Base-by-base conservation (phyloP, 1,140 invertebrate species). In the Ostrea edulis region DNA sequence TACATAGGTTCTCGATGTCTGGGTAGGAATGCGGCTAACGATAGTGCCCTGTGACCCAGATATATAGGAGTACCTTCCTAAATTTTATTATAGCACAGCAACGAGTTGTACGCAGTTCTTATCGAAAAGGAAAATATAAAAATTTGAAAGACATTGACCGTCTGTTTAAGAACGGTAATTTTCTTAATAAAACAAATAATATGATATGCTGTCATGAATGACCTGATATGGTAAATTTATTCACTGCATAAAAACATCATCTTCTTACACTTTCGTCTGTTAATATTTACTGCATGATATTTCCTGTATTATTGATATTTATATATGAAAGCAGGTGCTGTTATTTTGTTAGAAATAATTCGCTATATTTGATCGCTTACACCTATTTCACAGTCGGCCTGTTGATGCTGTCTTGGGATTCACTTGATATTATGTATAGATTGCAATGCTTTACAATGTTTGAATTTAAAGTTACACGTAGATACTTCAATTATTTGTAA, bases 371-470 rank as follows among this genome's bases (percentile, higher is more conserved):
- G 14, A 71, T 71, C 25, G 68, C 68, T 71, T 71, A 62, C n/a
- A 20, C 17, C 22, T 71, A 29, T 35, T 29, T 71, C 22, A 71
- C 22, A 25, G 17, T 71, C 68, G 68, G 22, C 68, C 14, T 25
- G 12, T 71, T 25, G 12, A 71, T 5, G 68, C 22, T 25, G 68
- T 71, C 68, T 71, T 71, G 68, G 68, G 68, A 71, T 71, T 71
- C n/a, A 29, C 68, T 8, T 71, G 68, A 71, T 71, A 71, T 71
- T 71, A 71, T 71, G 68, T 71, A 71, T 12, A 71, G 22, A 71
- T 71, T 8, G 12, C 22, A 29, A 35, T 71, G 68, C 55, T 58
- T 58, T 58, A 58, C 12, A 14, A 3, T 17, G 0, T 58, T 58
- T 20, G 55, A 14, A 0, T 20, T 58, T 4, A 58, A 14, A 0